Evolutionary conservation across 2,888 invertebrate species (phyloP), one percentile per base, ranked within the genome.

Genomic region (Plebejus melissa): DNA sequence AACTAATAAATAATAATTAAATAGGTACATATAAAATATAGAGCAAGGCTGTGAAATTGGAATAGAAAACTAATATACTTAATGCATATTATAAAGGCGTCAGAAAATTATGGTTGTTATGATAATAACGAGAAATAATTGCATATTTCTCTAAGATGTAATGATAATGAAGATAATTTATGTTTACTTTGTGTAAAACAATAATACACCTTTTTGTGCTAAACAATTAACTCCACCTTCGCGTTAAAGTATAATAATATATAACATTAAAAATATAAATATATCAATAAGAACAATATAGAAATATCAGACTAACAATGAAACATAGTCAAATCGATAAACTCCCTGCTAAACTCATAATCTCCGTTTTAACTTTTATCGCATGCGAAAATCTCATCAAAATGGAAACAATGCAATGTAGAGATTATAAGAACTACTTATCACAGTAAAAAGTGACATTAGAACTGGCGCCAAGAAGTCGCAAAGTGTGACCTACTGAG

Each of bases 391-490:
- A 16, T 54, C 54, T 16, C 16, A 54, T 54, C 54, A 54, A 50
- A 50, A 50, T 50, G 4, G 0, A 22, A n/a, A n/a, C 2, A 58
- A 28, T 60, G 28, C 4, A 32, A 32, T 11, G 28, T 22, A n/a
- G 65, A 65, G 1, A 65, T 13, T 32, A 32, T 60, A 60, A 9
- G 32, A 22, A 22, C 22, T 22, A 22, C 22, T 32, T 13, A 1
- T 32, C 7, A 9, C 32, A 22, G 4, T 28, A 50, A 72, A 50
- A 32, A 50, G 72, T 16, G 13, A 32, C 71, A 71, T 54, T n/a
- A 70, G 46, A 72, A 74, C 75, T 77, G 80, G 80, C 79, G 79
- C 77, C 78, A 74, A 76, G 77, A 78, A 50, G 77, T 75, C 65
- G 32, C 65, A 13, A 65, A 65, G 65, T 78, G 78, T 77, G 78